Evolutionary conservation across 1,140 invertebrate genomes (phyloP).

Genomic region (Drosophila nasuta): DNA sequence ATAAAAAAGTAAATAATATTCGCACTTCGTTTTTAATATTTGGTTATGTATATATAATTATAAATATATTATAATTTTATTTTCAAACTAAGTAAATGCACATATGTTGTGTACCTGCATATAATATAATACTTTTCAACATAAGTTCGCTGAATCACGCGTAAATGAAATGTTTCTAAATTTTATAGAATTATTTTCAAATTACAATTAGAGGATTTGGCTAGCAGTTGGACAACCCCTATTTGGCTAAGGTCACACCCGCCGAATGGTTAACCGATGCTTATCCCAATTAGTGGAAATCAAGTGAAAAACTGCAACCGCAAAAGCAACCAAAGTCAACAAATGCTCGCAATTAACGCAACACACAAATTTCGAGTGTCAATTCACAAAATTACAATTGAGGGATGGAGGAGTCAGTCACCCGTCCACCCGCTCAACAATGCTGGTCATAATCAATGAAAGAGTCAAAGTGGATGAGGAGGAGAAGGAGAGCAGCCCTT

Average conservation of each 20-base stretch:
- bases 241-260: not conserved
- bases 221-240: not conserved
- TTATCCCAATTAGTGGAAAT: slow-evolving; percentile 52
- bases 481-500: slow-evolving; percentile 24
- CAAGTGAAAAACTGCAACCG: slow-evolving; percentile 45
- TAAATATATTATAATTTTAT: too few relatives aligned
- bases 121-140: too few relatives aligned
- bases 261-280: slow-evolving; percentile 33
- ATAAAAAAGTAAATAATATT: too few relatives aligned
- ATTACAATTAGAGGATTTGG: slow-evolving; percentile 1
- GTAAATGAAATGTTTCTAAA: not conserved
- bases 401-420: slow-evolving; percentile 1
- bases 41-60: too few relatives aligned
- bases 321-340: slow-evolving; percentile 62
- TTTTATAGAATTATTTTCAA: slow-evolving; percentile 7
- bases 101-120: too few relatives aligned
- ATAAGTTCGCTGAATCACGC: too few relatives aligned
- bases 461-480: slow-evolving; percentile 8
- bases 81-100: too few relatives aligned
- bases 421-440: slow-evolving; percentile 4
- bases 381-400: slow-evolving; percentile 31
- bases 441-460: not conserved
- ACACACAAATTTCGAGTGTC: slow-evolving; percentile 72
- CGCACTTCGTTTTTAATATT: too few relatives aligned
- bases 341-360: slow-evolving; percentile 76